phyloP scores from a whole-genome alignment of 2,113 vertebrate genomes.

The Fulica atra region DNA sequence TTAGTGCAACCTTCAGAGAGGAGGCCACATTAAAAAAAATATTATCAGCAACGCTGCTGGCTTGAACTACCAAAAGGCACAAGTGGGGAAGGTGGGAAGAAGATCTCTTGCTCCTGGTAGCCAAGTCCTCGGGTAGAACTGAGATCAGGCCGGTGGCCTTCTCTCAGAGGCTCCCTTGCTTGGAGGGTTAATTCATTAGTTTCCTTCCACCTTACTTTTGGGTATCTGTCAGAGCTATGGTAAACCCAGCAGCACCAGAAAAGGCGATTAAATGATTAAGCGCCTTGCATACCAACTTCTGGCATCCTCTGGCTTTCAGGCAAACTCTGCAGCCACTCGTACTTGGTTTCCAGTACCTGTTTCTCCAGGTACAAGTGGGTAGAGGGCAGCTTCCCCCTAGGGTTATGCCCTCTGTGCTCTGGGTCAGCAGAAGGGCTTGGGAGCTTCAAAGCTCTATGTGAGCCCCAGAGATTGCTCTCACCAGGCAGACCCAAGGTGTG shows the following conservation, averaged over 20 bases:
- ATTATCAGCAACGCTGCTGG: neutral
- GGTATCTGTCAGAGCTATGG: neutral
- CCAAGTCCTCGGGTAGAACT: neutral
- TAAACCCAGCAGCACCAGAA: neutral
- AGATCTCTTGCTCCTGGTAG: neutral
- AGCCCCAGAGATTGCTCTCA: neutral
- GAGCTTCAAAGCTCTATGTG: rapidly evolving
- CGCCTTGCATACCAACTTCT: neutral
- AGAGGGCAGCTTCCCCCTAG: neutral
- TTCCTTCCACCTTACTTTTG: neutral
- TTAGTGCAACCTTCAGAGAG: neutral
- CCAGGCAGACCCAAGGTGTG: neutral
- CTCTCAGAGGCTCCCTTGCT: neutral
- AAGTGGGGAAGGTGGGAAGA: neutral
- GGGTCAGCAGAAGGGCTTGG: neutral
- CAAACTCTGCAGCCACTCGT: neutral
- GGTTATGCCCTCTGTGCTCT: neutral
- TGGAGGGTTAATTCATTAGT: neutral
- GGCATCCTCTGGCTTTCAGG: neutral
- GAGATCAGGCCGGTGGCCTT: neutral
- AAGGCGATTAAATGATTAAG: neutral
- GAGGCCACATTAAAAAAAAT: neutral
- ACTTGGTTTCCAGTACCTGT: neutral
- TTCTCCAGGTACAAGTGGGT: neutral
- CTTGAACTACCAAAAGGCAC: neutral